Conservation (phyloP, 1,140 invertebrate genomes). For the Panagrolaimus sp. region DNA sequence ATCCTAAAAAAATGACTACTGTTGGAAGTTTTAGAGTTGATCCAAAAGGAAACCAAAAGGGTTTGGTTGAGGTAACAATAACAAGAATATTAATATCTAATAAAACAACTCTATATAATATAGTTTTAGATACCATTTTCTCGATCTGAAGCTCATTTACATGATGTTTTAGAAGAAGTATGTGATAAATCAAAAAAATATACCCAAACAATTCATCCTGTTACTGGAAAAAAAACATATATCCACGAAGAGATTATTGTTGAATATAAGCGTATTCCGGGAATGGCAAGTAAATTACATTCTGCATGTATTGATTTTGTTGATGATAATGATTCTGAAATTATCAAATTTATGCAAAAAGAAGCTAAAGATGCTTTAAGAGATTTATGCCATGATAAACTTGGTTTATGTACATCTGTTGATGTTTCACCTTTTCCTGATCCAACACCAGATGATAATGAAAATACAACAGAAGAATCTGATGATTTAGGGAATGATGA, state of each 20-base stretch:
- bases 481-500: background rate
- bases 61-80: slow-evolving; percentile 1
- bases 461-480: background rate
- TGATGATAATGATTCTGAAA: background rate
- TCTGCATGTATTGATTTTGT: background rate
- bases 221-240: slow-evolving; percentile 1
- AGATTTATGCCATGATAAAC: background rate
- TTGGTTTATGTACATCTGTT: background rate
- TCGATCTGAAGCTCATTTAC: background rate
- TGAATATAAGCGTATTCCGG: slow-evolving; percentile 4
- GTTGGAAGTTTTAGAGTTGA: slow-evolving; percentile 7
- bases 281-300: background rate
- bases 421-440: slow-evolving; percentile 2
- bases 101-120: background rate
- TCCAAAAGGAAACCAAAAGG: slow-evolving; percentile 7
- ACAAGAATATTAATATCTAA: too few relatives aligned
- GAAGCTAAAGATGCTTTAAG: background rate
- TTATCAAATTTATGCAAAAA: slow-evolving; percentile 2
- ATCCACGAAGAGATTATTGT: slow-evolving; percentile 3
- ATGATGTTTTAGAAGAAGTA: background rate
- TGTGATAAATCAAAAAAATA: background rate
- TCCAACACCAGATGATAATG: background rate
- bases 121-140: background rate
- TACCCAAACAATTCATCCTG: background rate
- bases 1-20: slow-evolving; percentile 10